Evolutionary conservation across 2,888 invertebrate genomes (phyloP).

Genomic region (Xylota sylvarum): DNA sequence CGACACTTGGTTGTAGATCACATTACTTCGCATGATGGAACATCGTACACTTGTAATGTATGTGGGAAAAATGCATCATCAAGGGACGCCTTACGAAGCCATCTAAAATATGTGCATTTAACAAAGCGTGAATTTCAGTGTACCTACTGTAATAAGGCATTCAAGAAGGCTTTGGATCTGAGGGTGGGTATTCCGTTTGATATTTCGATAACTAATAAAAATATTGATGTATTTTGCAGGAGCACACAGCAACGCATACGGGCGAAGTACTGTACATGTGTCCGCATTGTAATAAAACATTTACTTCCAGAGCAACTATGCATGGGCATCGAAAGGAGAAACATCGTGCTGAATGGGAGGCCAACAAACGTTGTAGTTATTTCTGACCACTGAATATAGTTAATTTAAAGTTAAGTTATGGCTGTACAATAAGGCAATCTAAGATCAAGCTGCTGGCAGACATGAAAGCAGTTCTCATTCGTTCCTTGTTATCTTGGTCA

Average conservation of each 20-base stretch:
- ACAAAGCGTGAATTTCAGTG: constrained; percentile 78
- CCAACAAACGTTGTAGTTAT: constrained; percentile 70
- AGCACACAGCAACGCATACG: constrained; percentile 80
- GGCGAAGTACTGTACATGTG: constrained; percentile 79
- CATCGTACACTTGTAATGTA: constrained; percentile 67
- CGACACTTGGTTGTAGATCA: constrained; percentile 77
- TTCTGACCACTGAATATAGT: not conserved
- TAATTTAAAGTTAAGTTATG: not conserved
- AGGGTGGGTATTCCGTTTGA: constrained; percentile 9
- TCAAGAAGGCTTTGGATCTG: constrained; percentile 78
- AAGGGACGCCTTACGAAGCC: constrained; percentile 75
- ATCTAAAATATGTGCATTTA: constrained; percentile 77
- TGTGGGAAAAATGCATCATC: constrained; percentile 77
- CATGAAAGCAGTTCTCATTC: not conserved
- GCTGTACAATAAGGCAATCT: not conserved
- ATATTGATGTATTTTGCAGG: constrained; percentile 54
- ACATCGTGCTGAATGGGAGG: constrained; percentile 79
- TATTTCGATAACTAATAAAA: not conserved
- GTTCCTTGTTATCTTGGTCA: too few relatives aligned
- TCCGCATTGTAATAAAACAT: constrained; percentile 80
- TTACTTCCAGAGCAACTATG: constrained; percentile 80
- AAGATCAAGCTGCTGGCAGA: not conserved
- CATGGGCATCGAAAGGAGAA: constrained; percentile 80
- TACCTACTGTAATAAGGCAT: constrained; percentile 81
- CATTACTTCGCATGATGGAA: constrained; percentile 71